Base-by-base conservation (phyloP, 2,113 vertebrate species). In the Prietella phreatophila region DNA sequence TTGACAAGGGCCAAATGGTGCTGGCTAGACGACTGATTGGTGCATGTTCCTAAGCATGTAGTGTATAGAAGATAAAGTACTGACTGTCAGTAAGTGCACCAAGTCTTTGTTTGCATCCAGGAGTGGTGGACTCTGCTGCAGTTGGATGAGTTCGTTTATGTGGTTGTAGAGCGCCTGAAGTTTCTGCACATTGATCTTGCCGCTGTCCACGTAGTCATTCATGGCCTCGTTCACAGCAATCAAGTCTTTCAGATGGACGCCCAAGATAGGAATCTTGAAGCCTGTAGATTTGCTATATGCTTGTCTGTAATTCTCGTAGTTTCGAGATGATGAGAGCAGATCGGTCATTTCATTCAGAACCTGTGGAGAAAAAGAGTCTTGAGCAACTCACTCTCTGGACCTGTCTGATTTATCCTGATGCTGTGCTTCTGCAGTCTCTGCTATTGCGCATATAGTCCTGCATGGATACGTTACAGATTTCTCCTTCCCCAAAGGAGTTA, bases 101-200 rank as follows among this genome's bases (percentile, higher is more conserved):
- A 99, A 95, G 93, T 99, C 98, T 97, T 99, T 97, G 93, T 97
- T 99, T 90, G 98, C 97, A 86, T 99, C 98, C 90, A 98, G 95
- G 82, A 98, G 97, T 86, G 96, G 96, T 71, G 95, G 95, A 22
- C 96, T 94, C 14, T 94, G 97, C 94, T 99, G 98, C 63, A 99
- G 93, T 1, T 97, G 96, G 91, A 97, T 96, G 92, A 99, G 94
- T 92, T 99, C 98, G 73, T 95, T 98, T 93, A 99, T 96, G 89
- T 97, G 99, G 89, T 97, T 94, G 47, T 97, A 99, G 76, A 99
- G 96, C 90, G 99, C 97, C 90, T 99, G 97, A 97, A 99, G 99
- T 94, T 99, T 99, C 92, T 96, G 97, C 84, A 98, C 96, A 89
- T 99, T 99, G 84, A 99, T 95, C 94, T 98, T 97, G 89, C 95